phyloP scores from a whole-genome alignment of 2,797 vertebrate genomes.

The Spheniscus humboldti region DNA sequence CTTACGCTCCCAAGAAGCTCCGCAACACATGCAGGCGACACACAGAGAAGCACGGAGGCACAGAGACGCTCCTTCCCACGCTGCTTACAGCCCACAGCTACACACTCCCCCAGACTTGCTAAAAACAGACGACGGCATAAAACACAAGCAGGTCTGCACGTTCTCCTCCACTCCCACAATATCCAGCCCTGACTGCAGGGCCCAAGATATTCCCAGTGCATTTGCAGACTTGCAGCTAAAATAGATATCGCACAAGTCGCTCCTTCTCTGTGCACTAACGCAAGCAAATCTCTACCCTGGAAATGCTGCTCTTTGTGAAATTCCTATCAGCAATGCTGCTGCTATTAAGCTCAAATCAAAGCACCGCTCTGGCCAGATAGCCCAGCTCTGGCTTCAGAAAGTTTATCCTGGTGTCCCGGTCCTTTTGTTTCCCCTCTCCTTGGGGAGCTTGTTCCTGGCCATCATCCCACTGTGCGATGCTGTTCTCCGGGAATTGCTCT shows the following conservation, averaged over 20 bases:
- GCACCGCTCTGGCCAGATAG: neutral
- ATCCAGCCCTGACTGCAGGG: neutral
- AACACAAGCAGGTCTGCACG: rapidly evolving
- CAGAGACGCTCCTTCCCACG: neutral
- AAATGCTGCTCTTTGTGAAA: neutral
- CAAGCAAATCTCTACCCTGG: neutral
- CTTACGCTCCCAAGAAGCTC: neutral
- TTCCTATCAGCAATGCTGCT: rapidly evolving
- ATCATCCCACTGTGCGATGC: neutral
- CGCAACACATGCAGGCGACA: neutral
- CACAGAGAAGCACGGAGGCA: rapidly evolving
- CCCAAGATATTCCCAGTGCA: rapidly evolving
- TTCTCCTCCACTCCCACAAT: rapidly evolving
- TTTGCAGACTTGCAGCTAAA: neutral
- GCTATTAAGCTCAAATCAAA: neutral
- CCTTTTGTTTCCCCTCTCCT: neutral
- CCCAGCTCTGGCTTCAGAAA: neutral
- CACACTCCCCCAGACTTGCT: neutral
- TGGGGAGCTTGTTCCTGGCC: neutral
- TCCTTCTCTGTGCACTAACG: neutral
- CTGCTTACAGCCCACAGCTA: neutral
- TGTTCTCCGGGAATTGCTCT: neutral
- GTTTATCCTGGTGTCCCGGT: neutral
- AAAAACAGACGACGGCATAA: rapidly evolving
- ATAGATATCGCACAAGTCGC: rapidly evolving